These are phyloP conservation scores for Myotis myotis DNA, from an alignment of 2,797 vertebrate species.

Conservation along the genomic window DNA sequence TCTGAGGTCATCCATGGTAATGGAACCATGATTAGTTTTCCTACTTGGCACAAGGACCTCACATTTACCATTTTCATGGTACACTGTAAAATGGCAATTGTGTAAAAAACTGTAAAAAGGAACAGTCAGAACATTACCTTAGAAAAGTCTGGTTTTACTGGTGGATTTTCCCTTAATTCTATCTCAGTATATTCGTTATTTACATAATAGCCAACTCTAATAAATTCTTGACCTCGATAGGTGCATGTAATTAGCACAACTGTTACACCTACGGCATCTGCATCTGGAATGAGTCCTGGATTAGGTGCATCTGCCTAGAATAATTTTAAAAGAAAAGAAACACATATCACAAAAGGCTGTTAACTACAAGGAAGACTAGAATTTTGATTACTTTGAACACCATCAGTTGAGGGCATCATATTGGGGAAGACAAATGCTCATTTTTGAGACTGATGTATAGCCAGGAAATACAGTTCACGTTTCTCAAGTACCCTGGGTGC, in stretches of 20 bases:
- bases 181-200: constrained; percentile 91
- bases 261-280: constrained; percentile 89
- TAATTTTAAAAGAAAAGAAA: constrained; percentile 66
- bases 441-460: background rate
- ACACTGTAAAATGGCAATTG: constrained; percentile 4
- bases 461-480: background rate
- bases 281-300: constrained; percentile 89
- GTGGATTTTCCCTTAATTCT: constrained; percentile 89
- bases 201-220: constrained; percentile 89
- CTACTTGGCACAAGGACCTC: background rate
- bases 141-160: constrained; percentile 90
- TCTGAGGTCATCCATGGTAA: background rate
- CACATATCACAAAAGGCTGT: constrained; percentile 48
- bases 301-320: constrained; percentile 88
- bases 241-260: constrained; percentile 90
- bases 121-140: constrained; percentile 82
- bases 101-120: constrained; percentile 33
- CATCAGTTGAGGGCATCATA: background rate
- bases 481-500: background rate
- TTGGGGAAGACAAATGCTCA: background rate
- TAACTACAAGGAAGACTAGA: constrained; percentile 53
- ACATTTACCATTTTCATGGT: background rate
- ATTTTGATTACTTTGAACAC: background rate
- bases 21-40: background rate
- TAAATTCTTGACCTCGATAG: constrained; percentile 89